Evolutionary conservation across 2,797 vertebrate species (phyloP).

Genomic region (Etheostoma nigrum): DNA sequence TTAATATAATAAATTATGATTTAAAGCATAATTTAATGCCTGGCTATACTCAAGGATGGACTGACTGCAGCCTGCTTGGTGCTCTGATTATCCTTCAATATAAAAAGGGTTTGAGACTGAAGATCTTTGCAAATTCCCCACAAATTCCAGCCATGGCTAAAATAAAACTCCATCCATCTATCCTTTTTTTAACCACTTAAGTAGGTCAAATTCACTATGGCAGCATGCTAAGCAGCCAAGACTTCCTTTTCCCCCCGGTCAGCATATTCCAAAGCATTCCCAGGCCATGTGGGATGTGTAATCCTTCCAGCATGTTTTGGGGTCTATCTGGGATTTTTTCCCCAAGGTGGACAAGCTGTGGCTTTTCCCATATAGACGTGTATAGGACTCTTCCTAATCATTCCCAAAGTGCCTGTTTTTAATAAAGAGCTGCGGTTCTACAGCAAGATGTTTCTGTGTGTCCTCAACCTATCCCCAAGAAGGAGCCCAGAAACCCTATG

Average conservation of each 20-base stretch:
- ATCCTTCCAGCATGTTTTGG: slow-evolving; percentile 8
- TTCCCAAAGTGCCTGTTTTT: neutral
- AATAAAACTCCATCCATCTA: slow-evolving; percentile 1
- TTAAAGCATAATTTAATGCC: slow-evolving; percentile 10
- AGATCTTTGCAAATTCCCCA: slow-evolving; percentile 10
- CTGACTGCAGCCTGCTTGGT: neutral
- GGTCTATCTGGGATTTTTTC: slow-evolving; percentile 4
- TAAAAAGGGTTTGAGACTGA: slow-evolving; percentile 6
- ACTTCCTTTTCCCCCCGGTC: neutral
- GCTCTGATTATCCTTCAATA: slow-evolving; percentile 17
- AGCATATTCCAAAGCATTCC: slow-evolving; percentile 9
- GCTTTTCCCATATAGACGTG: neutral
- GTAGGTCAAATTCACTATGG: slow-evolving; percentile 13
- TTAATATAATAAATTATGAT: neutral
- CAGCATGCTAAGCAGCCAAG: neutral
- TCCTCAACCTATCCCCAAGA: neutral
- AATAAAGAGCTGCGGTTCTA: neutral
- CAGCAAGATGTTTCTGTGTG: neutral
- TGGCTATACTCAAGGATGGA: slow-evolving; percentile 1
- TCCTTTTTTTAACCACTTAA: neutral
- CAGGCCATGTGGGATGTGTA: slow-evolving; percentile 7
- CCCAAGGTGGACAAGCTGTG: slow-evolving; percentile 4
- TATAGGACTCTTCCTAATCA: neutral
- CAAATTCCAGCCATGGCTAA: neutral
- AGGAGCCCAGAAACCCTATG: neutral